These are phyloP conservation scores for Drosophila fulvimacula DNA, from an alignment of 2,888 invertebrate species.

Conservation along the genomic window DNA sequence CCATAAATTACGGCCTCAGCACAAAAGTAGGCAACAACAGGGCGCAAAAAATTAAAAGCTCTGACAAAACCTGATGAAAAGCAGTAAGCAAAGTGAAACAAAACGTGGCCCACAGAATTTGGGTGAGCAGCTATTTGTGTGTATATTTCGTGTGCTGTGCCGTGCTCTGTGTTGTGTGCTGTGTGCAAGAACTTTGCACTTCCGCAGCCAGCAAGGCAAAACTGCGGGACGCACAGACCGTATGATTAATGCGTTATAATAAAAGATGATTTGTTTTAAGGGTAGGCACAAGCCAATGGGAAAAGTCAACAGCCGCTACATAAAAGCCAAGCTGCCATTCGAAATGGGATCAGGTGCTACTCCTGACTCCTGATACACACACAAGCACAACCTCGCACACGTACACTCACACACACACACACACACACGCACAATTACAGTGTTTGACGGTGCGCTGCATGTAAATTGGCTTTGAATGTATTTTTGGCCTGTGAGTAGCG, in stretches of 20 bases:
- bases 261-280: conserved; percentile 78
- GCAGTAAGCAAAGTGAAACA: conserved; percentile 10
- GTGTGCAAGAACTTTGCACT: conserved; percentile 64
- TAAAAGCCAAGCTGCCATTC: conserved; percentile 54
- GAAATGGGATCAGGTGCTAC: conserved; percentile 52
- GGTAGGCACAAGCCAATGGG: conserved; percentile 46
- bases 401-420: conserved; percentile 12
- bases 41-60: conserved; percentile 63
- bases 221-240: conserved; percentile 48
- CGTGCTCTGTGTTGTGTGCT: conserved; percentile 5
- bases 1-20: conserved; percentile 65
- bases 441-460: conserved; percentile 55
- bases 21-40: conserved; percentile 55
- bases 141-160: conserved; percentile 19
- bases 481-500: conserved; percentile 28
- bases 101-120: conserved; percentile 14
- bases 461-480: conserved; percentile 67
- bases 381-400: conserved; percentile 15
- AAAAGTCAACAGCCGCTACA: conserved; percentile 72
- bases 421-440: conserved; percentile 40
- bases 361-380: conserved; percentile 11
- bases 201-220: conserved; percentile 32
- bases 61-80: conserved; percentile 27
- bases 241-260: conserved; percentile 78
- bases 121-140: conserved; percentile 34